Conservation (phyloP, 92 coral and sea anemone species). For the Galaxea fascicularis region DNA sequence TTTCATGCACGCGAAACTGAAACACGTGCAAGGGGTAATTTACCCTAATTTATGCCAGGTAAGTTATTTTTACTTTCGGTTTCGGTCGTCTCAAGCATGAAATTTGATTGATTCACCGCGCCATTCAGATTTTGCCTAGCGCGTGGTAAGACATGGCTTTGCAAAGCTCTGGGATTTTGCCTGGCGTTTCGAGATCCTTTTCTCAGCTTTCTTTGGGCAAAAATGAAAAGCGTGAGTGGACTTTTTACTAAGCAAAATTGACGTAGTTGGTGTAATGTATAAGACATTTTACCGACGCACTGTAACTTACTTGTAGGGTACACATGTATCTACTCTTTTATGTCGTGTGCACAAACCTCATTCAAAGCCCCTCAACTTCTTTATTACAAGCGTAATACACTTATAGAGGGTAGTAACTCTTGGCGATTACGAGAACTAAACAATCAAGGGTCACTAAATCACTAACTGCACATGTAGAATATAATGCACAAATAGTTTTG, state of each 20-base stretch:
- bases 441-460: too few species aligned
- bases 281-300: too few species aligned
- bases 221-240: conserved; percentile 22
- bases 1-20: conserved; percentile 22
- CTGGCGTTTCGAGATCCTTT: conserved; percentile 6
- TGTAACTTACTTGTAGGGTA: too few species aligned
- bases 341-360: too few species aligned
- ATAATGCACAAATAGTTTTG: too few species aligned
- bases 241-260: not conserved
- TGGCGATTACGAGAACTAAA: not conserved
- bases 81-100: not conserved
- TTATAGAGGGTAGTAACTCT: too few species aligned
- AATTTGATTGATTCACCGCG: too few species aligned
- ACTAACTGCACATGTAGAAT: not conserved
- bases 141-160: not conserved
- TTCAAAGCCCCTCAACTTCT: too few species aligned
- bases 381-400: too few species aligned
- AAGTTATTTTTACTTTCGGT: conserved; percentile 14
- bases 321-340: too few species aligned
- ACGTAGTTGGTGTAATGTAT: too few species aligned
- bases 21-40: conserved; percentile 10
- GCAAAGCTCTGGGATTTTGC: conserved; percentile 22
- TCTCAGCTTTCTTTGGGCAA: conserved; percentile 7
- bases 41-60: not conserved
- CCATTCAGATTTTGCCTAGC: too few species aligned